Conservation (phyloP, 2,797 vertebrate genomes). For the Aselliscus stoliczkanus region DNA sequence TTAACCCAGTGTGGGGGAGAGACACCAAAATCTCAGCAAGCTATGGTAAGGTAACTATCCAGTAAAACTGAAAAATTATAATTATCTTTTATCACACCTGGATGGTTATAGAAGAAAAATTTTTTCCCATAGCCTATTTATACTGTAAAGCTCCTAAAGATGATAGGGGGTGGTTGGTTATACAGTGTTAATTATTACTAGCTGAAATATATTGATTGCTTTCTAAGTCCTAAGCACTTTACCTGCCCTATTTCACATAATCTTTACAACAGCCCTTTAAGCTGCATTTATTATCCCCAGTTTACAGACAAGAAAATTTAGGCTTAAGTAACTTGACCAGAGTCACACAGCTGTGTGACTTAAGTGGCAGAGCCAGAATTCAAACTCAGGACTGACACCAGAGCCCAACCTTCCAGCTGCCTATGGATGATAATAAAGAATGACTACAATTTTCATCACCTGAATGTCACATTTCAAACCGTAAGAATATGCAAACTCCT, state of each 20-base stretch:
- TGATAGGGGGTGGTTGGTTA: neutral
- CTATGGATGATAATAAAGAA: neutral
- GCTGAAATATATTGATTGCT: neutral
- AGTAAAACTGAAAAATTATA: neutral
- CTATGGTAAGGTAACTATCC: neutral
- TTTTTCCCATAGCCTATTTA: neutral
- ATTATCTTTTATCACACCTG: neutral
- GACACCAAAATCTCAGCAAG: neutral
- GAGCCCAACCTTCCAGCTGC: neutral
- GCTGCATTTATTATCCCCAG: neutral
- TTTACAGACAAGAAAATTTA: neutral
- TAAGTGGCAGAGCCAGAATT: neutral
- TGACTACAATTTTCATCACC: neutral
- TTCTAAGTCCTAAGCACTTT: neutral
- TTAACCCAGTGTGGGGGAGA: neutral
- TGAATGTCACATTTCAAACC: neutral
- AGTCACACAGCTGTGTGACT: neutral
- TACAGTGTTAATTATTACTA: neutral
- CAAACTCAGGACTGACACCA: neutral
- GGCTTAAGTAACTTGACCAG: neutral
- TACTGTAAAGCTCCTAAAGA: neutral
- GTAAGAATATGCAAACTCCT: neutral
- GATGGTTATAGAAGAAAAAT: neutral
- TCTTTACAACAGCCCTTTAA: neutral
- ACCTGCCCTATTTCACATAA: neutral